Conservation (phyloP, 2,888 invertebrate genomes). For the Amphiduros pacificus region DNA sequence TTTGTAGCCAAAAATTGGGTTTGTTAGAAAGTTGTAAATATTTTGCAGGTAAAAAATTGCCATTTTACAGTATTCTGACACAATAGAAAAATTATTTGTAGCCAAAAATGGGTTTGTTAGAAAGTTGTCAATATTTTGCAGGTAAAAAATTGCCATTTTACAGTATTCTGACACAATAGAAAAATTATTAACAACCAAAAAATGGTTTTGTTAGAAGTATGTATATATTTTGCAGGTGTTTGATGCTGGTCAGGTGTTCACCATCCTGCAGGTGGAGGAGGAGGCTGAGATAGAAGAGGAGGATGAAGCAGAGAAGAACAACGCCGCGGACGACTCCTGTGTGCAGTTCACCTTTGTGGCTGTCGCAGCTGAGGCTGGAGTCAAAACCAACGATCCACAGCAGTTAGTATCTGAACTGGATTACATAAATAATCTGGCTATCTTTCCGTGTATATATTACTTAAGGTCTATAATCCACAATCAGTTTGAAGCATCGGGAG, state of each 20-base stretch:
- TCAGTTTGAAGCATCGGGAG: too few relatives aligned
- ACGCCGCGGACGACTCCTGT: constrained; percentile 31
- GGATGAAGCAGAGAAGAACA: constrained; percentile 7
- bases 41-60: too few relatives aligned
- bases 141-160: too few relatives aligned
- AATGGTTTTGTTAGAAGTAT: too few relatives aligned
- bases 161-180: too few relatives aligned
- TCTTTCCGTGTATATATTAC: neutral
- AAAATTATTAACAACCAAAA: neutral
- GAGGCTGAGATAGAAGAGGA: constrained; percentile 14
- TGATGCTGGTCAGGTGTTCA: constrained; percentile 75
- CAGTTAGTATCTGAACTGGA: constrained; percentile 55
- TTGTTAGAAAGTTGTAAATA: too few relatives aligned
- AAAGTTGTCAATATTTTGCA: too few relatives aligned
- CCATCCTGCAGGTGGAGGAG: constrained; percentile 70
- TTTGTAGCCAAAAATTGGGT: too few relatives aligned
- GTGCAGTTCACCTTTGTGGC: constrained; percentile 67
- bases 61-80: too few relatives aligned
- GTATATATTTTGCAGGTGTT: constrained; percentile 62
- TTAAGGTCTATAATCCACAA: neutral
- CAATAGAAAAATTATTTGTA: too few relatives aligned
- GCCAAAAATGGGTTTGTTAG: too few relatives aligned
- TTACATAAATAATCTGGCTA: neutral
- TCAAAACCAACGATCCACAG: constrained; percentile 66
- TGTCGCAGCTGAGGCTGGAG: constrained; percentile 65